Percentiles rank a stretch among this genome's conserved stretches.
These are phyloP conservation scores for Drosophila neonasuta DNA, from an alignment of 2,888 invertebrate genomes.

Conservation along the genomic window DNA sequence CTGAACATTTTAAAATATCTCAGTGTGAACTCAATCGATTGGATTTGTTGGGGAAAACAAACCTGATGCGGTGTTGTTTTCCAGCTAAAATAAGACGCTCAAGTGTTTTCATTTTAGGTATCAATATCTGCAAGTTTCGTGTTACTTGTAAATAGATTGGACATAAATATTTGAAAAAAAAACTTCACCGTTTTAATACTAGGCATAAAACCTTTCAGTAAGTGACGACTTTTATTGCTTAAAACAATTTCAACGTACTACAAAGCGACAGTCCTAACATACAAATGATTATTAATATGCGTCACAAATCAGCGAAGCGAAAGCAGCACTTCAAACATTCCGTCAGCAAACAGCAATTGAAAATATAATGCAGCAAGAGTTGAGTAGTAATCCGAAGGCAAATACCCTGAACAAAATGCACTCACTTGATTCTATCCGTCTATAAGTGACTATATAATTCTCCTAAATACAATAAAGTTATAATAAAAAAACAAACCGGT, in stretches of 20 bases:
- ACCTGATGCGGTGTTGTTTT: neutral
- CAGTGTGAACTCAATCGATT: neutral
- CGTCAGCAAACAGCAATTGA: constrained; percentile 48
- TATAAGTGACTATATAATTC: no score
- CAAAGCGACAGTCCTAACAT: constrained; percentile 9
- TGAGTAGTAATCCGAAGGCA: neutral
- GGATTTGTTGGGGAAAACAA: neutral
- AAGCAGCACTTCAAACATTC: constrained; percentile 45
- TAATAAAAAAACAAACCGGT: no score
- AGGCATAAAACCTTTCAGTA: neutral
- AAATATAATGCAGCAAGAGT: constrained; percentile 9
- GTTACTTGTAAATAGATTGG: neutral
- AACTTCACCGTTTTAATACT: neutral
- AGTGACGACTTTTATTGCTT: constrained; percentile 7
- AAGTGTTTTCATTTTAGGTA: neutral
- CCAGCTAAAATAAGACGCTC: neutral
- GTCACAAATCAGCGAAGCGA: constrained; percentile 35
- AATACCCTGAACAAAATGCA: neutral
- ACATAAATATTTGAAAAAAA: neutral
- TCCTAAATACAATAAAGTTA: no score
- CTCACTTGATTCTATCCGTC: no score
- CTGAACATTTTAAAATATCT: neutral
- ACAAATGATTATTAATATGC: constrained; percentile 43
- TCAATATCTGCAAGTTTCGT: neutral
- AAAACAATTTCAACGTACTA: constrained; percentile 14